phyloP scores from a whole-genome alignment of 2,888 invertebrate genomes.

The Cosmia pyralina region DNA sequence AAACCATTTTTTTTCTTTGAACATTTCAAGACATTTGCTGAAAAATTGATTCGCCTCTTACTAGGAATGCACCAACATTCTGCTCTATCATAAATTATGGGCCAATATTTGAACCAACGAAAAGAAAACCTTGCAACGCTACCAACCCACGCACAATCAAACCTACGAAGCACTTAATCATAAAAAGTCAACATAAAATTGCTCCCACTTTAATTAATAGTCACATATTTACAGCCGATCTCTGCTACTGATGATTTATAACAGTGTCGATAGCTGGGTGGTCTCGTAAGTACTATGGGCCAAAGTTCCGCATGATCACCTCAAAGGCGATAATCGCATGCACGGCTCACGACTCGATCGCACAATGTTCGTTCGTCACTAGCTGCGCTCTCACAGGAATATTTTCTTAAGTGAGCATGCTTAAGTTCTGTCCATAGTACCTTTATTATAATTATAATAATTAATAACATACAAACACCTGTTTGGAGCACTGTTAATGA shows the following conservation, averaged over 20 bases:
- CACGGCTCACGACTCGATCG: no score
- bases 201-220: slow-evolving; percentile 59
- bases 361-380: no score
- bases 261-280: slow-evolving; percentile 59
- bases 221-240: slow-evolving; percentile 51
- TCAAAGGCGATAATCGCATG: no score
- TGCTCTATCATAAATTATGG: neutral
- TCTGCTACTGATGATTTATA: slow-evolving; percentile 66
- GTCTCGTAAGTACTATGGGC: slow-evolving; percentile 57
- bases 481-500: slow-evolving; percentile 59
- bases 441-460: slow-evolving; percentile 60
- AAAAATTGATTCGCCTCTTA: neutral
- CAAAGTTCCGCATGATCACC: no score
- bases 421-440: no score
- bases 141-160: slow-evolving; percentile 48
- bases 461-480: slow-evolving; percentile 67
- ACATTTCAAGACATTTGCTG: neutral
- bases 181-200: slow-evolving; percentile 54
- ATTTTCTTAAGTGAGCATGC: no score
- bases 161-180: slow-evolving; percentile 43
- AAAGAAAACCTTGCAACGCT: neutral
- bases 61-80: neutral
- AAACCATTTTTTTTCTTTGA: no score
- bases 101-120: neutral
- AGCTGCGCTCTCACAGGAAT: no score